A percentile compares a stretch with the other conserved stretches of the same genome.
phyloP scores from a whole-genome alignment of 1,140 invertebrate genomes.

The Eumaeus atala region DNA sequence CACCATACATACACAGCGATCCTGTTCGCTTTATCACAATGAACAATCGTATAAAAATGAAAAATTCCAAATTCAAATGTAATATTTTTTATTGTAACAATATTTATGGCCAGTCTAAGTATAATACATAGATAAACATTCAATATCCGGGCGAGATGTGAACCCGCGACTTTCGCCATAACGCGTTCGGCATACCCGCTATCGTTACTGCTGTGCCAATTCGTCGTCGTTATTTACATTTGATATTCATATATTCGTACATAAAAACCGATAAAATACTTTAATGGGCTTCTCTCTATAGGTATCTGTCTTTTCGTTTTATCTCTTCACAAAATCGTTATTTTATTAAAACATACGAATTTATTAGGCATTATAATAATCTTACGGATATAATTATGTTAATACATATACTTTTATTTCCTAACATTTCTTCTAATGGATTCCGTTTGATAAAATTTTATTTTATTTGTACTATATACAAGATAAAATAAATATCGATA shows the following conservation, averaged over 20 bases:
- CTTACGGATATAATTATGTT: neutral
- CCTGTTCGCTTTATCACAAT: no score
- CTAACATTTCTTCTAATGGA: slow-evolving; percentile 7
- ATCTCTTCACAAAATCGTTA: slow-evolving; percentile 6
- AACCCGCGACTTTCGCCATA: no score
- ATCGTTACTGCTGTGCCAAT: no score
- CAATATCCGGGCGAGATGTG: no score
- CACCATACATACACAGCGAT: no score
- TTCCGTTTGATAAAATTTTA: neutral
- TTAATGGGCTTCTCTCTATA: neutral
- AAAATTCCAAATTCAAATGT: no score
- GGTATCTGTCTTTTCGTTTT: neutral
- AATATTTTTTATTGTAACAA: no score
- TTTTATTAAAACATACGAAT: slow-evolving; percentile 8
- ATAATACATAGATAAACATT: no score
- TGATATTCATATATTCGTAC: slow-evolving; percentile 6
- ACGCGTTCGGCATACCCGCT: no score
- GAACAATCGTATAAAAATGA: no score
- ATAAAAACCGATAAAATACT: slow-evolving; percentile 1
- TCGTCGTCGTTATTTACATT: neutral
- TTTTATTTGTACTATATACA: slow-evolving; percentile 6
- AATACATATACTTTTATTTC: neutral
- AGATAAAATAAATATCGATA: neutral
- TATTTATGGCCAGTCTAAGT: no score
- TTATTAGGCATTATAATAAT: slow-evolving; percentile 4